phyloP scores from a whole-genome alignment of 1,140 invertebrate species.

The Trypoxylus dichotomus region DNA sequence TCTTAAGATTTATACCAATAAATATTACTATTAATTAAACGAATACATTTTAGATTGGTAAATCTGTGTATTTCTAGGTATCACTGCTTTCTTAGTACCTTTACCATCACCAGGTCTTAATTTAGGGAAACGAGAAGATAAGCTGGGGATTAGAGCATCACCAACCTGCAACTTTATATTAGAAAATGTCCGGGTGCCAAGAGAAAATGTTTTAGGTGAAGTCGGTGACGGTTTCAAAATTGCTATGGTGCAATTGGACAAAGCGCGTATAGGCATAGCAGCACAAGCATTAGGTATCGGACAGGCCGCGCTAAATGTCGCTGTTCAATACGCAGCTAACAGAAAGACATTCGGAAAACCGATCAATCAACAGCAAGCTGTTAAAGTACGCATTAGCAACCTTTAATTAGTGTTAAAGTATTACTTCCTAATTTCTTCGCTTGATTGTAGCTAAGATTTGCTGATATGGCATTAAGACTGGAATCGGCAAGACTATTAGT shows the following conservation, averaged over 20 bases:
- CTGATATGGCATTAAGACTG: conserved; percentile 81
- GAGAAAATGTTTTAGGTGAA: conserved; percentile 62
- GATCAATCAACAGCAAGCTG: conserved; percentile 76
- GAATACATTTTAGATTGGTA: too few relatives aligned
- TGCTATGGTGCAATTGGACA: conserved; percentile 78
- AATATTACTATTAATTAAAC: too few relatives aligned
- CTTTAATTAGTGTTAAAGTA: neutral
- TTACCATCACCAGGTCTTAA: conserved; percentile 55
- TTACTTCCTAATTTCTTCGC: neutral
- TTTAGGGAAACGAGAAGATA: conserved; percentile 70
- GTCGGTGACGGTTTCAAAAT: conserved; percentile 82
- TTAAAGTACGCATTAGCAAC: conserved; percentile 67
- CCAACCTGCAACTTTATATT: conserved; percentile 77
- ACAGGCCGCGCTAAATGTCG: conserved; percentile 83
- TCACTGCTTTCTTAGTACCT: conserved; percentile 52
- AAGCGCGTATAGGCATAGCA: conserved; percentile 81
- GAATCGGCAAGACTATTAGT: conserved; percentile 80
- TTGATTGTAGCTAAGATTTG: conserved; percentile 60
- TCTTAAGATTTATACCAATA: too few relatives aligned
- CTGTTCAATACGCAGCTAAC: conserved; percentile 79
- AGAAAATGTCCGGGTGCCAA: conserved; percentile 71
- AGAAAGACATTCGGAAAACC: conserved; percentile 78
- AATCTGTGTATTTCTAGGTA: conserved; percentile 36
- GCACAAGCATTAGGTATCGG: conserved; percentile 82
- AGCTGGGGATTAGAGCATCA: conserved; percentile 72